These are phyloP conservation scores for Argyrosomus regius DNA, from an alignment of 2,797 vertebrate species.

Conservation along the genomic window DNA sequence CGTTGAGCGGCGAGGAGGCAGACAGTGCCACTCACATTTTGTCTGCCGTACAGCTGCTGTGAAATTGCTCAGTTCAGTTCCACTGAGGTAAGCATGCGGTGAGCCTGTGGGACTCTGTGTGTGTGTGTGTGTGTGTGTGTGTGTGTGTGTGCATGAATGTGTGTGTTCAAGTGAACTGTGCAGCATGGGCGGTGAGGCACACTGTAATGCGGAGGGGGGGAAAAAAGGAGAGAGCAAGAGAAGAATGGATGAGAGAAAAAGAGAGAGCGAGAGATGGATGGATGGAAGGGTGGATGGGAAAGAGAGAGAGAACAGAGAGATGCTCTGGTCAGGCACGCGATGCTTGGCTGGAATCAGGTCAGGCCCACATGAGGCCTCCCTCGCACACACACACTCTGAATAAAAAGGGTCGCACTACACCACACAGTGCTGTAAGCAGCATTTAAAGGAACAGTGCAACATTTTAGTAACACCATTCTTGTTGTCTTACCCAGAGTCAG, in stretches of 20 bases:
- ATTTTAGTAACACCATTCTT: not conserved
- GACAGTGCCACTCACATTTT: constrained; percentile 24
- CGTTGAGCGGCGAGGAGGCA: constrained; percentile 5
- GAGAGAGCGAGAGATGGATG: constrained; percentile 19
- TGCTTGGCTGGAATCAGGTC: constrained; percentile 84
- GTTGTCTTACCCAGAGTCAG: not conserved
- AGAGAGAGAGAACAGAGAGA: constrained; percentile 68
- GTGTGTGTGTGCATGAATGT: not conserved
- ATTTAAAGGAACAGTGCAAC: constrained; percentile 28
- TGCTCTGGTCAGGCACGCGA: constrained; percentile 78
- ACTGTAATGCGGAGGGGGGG: constrained; percentile 62
- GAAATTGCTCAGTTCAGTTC: constrained; percentile 46
- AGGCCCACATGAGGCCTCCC: constrained; percentile 77
- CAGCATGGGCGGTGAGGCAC: constrained; percentile 70
- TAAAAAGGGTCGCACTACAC: constrained; percentile 20
- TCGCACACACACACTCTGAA: constrained; percentile 42
- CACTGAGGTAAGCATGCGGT: constrained; percentile 58
- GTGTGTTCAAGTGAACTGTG: constrained; percentile 63
- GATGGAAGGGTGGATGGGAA: constrained; percentile 42
- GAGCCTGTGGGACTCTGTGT: constrained; percentile 39
- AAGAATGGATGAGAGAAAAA: constrained; percentile 54
- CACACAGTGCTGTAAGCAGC: constrained; percentile 10
- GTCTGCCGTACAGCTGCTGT: constrained; percentile 41
- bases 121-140: constrained; percentile 26
- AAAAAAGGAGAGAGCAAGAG: constrained; percentile 40